Percentiles rank a stretch among this genome's conserved stretches.
Conservation (phyloP, 2,797 vertebrate genomes). For the Staurois parvus region DNA sequence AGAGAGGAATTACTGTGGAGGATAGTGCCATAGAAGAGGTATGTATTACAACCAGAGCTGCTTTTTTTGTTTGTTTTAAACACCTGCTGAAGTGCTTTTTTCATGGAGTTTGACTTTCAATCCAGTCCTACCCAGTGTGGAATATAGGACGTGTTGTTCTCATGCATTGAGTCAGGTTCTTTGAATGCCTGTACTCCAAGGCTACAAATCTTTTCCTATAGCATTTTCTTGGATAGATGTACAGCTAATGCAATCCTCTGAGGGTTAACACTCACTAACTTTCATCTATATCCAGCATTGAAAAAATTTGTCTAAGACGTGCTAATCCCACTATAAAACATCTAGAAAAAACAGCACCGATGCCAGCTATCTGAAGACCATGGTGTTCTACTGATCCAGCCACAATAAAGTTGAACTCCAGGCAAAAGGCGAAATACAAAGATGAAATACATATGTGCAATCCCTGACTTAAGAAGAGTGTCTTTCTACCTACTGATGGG, state of each 20-base stretch:
- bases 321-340: constrained; percentile 51
- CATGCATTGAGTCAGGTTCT: neutral
- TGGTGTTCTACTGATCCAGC: constrained; percentile 33
- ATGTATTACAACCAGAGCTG: too few relatives aligned
- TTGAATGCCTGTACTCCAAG: neutral
- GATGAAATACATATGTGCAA: too few relatives aligned
- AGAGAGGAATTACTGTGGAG: too few relatives aligned
- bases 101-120: neutral
- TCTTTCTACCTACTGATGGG: too few relatives aligned
- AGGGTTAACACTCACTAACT: constrained; percentile 15
- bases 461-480: too few relatives aligned
- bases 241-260: neutral
- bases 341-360: neutral
- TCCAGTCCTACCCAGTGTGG: too few relatives aligned
- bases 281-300: constrained; percentile 38
- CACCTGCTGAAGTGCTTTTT: too few relatives aligned
- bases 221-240: constrained; percentile 1
- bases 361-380: constrained; percentile 13
- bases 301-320: constrained; percentile 28
- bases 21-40: too few relatives aligned
- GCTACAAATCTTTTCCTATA: constrained; percentile 13
- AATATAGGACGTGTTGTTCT: constrained; percentile 11
- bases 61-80: too few relatives aligned
- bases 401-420: neutral
- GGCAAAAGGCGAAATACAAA: too few relatives aligned